A percentile compares a stretch with the other conserved stretches of the same genome.
Evolutionary conservation across 2,888 invertebrate genomes (phyloP).

Genomic region (Ennomos quercinarius): DNA sequence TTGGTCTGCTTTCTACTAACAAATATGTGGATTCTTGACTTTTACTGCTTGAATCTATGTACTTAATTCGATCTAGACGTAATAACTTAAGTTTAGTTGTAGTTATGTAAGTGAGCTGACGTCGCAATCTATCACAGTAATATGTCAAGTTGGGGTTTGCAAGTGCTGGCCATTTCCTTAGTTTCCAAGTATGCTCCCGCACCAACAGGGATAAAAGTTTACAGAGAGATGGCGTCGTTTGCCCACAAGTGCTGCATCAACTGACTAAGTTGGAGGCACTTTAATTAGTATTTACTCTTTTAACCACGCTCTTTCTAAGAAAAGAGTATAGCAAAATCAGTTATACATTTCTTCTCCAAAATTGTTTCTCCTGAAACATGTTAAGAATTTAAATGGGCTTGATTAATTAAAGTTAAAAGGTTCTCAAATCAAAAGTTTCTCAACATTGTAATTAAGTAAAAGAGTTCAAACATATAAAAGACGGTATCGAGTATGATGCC

Average conservation of each 20-base stretch:
- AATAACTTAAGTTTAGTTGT: slow-evolving; percentile 41
- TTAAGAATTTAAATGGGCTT: slow-evolving; percentile 27
- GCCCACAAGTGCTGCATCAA: slow-evolving; percentile 45
- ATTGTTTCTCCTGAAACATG: slow-evolving; percentile 23
- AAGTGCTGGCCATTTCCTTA: slow-evolving; percentile 51
- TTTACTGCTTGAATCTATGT: slow-evolving; percentile 41
- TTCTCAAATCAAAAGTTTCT: slow-evolving; percentile 17
- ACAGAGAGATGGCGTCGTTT: slow-evolving; percentile 52
- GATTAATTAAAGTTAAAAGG: slow-evolving; percentile 25
- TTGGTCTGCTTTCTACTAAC: slow-evolving; percentile 51
- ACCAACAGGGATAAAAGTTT: slow-evolving; percentile 67
- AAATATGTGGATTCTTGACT: slow-evolving; percentile 50
- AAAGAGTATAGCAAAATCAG: slow-evolving; percentile 26
- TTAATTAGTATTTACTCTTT: slow-evolving; percentile 68
- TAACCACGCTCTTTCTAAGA: slow-evolving; percentile 34
- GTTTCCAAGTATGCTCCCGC: slow-evolving; percentile 49
- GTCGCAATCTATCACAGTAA: slow-evolving; percentile 47
- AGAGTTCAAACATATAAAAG: slow-evolving; percentile 21
- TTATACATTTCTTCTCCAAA: slow-evolving; percentile 10
- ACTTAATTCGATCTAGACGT: slow-evolving; percentile 40
- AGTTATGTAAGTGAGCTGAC: slow-evolving; percentile 10
- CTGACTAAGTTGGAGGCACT: slow-evolving; percentile 66
- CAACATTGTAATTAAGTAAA: slow-evolving; percentile 28
- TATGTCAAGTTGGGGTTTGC: slow-evolving; percentile 45
- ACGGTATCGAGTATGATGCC: slow-evolving; percentile 15